Conservation (phyloP, 2,113 vertebrate species). For the pig (Sus scrofa) region DNA sequence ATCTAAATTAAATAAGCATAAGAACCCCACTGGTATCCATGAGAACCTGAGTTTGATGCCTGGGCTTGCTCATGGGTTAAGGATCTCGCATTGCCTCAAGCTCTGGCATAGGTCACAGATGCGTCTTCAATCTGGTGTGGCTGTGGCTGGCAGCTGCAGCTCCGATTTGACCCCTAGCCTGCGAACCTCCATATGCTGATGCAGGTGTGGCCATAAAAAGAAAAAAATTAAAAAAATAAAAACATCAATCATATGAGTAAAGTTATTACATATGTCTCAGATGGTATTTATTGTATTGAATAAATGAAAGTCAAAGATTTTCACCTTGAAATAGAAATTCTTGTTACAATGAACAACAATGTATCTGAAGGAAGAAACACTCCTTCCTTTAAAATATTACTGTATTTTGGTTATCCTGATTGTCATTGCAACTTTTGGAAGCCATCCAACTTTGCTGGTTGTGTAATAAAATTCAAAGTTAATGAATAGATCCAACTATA, state of each 20-base stretch:
- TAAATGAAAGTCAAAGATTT: background rate
- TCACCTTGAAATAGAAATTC: background rate
- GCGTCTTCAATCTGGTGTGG: no score
- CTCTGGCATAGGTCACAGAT: no score
- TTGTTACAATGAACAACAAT: background rate
- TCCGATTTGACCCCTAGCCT: no score
- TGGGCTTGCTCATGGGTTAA: no score
- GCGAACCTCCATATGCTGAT: no score
- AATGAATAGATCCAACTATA: conserved; percentile 63
- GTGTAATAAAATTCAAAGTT: conserved; percentile 11
- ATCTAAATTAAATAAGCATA: background rate
- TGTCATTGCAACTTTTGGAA: conserved; percentile 31
- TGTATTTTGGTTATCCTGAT: background rate
- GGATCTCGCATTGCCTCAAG: no score
- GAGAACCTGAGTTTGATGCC: no score
- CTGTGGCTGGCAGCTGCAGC: no score
- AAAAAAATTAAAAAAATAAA: no score
- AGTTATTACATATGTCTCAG: background rate
- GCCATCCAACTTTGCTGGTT: background rate
- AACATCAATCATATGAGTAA: background rate
- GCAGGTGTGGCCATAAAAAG: no score
- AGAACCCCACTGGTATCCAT: no score
- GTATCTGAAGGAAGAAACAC: background rate
- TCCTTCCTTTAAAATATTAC: background rate
- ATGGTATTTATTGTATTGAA: background rate